These are phyloP conservation scores for Himalopsyche anomala DNA, from an alignment of 2,888 invertebrate species.

Conservation along the genomic window DNA sequence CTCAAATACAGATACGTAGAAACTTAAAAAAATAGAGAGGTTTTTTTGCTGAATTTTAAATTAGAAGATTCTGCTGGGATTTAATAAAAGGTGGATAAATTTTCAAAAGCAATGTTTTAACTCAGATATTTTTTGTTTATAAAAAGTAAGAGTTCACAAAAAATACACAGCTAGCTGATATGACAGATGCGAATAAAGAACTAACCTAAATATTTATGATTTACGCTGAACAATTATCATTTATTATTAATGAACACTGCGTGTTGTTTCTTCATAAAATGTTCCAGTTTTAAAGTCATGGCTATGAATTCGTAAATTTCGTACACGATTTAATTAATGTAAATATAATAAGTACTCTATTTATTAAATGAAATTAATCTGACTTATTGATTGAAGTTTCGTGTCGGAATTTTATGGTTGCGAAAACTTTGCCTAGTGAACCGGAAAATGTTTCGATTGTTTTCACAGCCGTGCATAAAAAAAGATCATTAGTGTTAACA, in stretches of 20 bases:
- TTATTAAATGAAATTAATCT: neutral
- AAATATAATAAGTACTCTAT: neutral
- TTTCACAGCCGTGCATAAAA: conserved; percentile 5
- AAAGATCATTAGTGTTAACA: conserved; percentile 23
- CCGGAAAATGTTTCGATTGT: conserved; percentile 34
- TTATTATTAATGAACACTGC: neutral
- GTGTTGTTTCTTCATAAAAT: neutral
- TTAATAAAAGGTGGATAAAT: neutral
- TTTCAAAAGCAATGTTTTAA: neutral
- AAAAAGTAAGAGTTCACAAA: neutral
- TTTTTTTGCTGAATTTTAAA: neutral
- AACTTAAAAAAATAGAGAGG: neutral
- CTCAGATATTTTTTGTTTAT: neutral
- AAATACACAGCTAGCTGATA: too few species aligned
- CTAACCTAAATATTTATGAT: neutral
- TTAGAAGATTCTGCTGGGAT: neutral
- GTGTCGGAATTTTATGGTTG: neutral
- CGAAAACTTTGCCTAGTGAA: neutral
- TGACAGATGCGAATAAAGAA: too few species aligned
- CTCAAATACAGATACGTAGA: neutral
- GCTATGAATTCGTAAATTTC: neutral
- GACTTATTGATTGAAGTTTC: neutral
- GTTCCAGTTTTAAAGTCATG: neutral
- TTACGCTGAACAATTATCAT: neutral
- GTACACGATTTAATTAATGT: neutral